Percentiles rank a stretch among this genome's conserved stretches.
Evolutionary conservation across 2,113 vertebrate genomes (phyloP).

Genomic region (Pluvialis apricaria): DNA sequence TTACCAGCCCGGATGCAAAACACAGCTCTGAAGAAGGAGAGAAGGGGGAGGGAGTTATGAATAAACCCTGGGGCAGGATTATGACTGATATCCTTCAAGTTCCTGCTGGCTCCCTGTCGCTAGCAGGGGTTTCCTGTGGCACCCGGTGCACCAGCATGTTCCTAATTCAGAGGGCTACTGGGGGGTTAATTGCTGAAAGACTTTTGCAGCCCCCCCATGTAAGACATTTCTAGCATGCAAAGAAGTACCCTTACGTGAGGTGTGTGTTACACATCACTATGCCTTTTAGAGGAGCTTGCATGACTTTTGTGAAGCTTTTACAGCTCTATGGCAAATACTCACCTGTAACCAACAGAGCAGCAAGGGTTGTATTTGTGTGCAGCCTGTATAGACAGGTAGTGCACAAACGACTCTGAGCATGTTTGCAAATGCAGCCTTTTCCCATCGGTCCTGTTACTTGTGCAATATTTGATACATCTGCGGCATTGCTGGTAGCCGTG

Average conservation of each 20-base stretch:
- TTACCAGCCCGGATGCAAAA: not conserved
- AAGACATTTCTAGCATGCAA: not conserved
- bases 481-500: not conserved
- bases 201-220: not conserved
- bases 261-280: rapidly evolving
- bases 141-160: not conserved
- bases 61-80: not conserved
- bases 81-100: not conserved
- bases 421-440: not conserved
- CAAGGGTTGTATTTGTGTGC: not conserved
- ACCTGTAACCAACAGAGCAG: not conserved
- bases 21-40: not conserved
- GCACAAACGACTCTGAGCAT: not conserved
- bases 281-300: not conserved
- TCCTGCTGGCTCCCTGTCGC: not conserved
- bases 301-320: not conserved
- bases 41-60: not conserved
- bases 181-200: not conserved
- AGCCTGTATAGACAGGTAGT: not conserved
- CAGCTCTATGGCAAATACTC: not conserved
- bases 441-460: not conserved
- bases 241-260: not conserved
- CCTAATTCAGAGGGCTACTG: not conserved
- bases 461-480: not conserved
- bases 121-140: not conserved